Conservation (phyloP, 2,113 vertebrate genomes). For the Pardalotus punctatus region DNA sequence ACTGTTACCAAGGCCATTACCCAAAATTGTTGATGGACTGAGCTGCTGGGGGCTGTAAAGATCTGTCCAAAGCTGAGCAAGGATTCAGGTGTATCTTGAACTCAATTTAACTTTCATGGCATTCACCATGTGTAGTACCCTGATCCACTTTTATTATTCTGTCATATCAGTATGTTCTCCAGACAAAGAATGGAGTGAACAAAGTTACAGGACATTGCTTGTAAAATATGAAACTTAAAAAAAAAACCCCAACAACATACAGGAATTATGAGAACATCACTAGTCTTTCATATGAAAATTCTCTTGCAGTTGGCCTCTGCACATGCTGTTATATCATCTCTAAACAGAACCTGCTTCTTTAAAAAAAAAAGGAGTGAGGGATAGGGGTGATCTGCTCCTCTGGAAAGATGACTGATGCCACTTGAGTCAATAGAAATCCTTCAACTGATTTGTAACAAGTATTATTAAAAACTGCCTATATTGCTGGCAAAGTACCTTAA, state of each 20-base stretch:
- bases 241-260: background rate
- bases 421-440: background rate
- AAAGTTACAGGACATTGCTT: background rate
- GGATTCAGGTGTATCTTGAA: background rate
- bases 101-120: background rate
- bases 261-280: accelerated
- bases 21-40: accelerated
- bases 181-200: background rate
- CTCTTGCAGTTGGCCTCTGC: background rate
- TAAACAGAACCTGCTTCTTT: background rate
- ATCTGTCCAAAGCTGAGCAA: background rate
- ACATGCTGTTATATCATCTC: background rate
- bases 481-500: background rate
- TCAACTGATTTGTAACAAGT: background rate
- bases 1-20: background rate
- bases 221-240: background rate
- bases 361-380: background rate
- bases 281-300: background rate
- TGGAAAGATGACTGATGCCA: background rate
- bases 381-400: accelerated
- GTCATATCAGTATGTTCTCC: background rate
- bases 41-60: background rate
- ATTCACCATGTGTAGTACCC: background rate
- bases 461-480: background rate
- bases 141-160: background rate